Evolutionary conservation across 2,113 vertebrate species (phyloP), one percentile per base, ranked within the genome.

Genomic region (Xenopus borealis): DNA sequence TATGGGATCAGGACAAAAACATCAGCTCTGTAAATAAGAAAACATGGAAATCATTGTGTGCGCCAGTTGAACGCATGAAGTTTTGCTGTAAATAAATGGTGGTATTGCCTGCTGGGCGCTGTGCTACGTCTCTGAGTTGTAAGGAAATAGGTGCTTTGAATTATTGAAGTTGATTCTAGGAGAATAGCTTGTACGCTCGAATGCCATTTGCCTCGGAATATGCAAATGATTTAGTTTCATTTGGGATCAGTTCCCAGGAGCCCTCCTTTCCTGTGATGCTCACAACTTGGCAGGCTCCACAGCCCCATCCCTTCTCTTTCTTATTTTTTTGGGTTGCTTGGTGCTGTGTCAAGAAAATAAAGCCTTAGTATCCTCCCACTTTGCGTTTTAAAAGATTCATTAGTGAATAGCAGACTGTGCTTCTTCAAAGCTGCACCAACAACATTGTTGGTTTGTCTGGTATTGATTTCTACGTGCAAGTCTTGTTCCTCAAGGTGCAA

Each of bases 161-260:
- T 92, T 90, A 91, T 92, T 91, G 83, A 92, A 90, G 87, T 87
- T 83, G 85, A 87, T 89, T 91, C 88, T 81, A 78, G 83, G 82
- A 86, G 86, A 85, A 83, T 82, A 85, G 87, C 82, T 40, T 84
- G 82, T 79, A 82, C 80, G 85, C 88, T 89, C 82, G 74, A 82
- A 82, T 88, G 86, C 84, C 85, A 85, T 91, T 92, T 86, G 86
- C 88, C 85, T 88, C 83, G 80, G 85, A 91, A 89, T 91, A 92
- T 93, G 92, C 90, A 92, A 93, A 92, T 92, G 86, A 91, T 91
- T 91, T 86, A 85, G 89, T 91, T 92, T 89, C 91, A 89, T 89
- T 93, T 91, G 92, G 91, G 92, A 93, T 88, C 88, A 80, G 84
- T 89, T 90, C 91, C 92, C 91, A 85, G 86, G 88, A 89, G 90